Percentiles rank a stretch among this genome's conserved stretches.
These are phyloP conservation scores for Graptemys geographica DNA, from an alignment of 2,797 vertebrate genomes.

Conservation along the genomic window DNA sequence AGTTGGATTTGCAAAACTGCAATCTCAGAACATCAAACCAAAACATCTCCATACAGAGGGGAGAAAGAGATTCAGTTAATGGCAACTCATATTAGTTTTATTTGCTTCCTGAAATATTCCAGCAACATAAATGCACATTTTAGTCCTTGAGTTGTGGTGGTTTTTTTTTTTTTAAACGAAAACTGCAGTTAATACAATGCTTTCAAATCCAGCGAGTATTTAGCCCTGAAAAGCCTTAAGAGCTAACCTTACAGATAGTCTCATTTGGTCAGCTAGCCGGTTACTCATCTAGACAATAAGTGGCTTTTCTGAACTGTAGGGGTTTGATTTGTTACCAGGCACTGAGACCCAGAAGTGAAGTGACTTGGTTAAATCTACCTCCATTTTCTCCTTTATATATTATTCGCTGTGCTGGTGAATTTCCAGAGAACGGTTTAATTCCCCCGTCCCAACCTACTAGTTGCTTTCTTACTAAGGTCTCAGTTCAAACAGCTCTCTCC, in stretches of 20 bases:
- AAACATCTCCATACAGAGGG: slow-evolving; percentile 44
- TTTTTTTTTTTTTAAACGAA: slow-evolving; percentile 49
- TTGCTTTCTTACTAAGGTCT: background rate
- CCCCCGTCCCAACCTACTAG: background rate
- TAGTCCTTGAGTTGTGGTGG: background rate
- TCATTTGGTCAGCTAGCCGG: slow-evolving; percentile 22
- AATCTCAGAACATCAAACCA: slow-evolving; percentile 54
- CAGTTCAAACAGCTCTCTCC: no score
- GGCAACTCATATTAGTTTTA: slow-evolving; percentile 56
- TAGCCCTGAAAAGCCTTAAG: slow-evolving; percentile 47
- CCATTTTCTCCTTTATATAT: background rate
- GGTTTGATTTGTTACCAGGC: background rate
- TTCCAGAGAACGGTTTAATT: background rate
- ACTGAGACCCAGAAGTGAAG: background rate
- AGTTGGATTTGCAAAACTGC: slow-evolving; percentile 60
- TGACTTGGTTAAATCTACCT: background rate
- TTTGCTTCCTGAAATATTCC: slow-evolving; percentile 58
- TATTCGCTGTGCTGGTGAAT: background rate
- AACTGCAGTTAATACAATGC: slow-evolving; percentile 51
- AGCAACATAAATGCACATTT: slow-evolving; percentile 23
- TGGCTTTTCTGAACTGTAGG: accelerated
- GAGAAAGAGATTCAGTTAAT: slow-evolving; percentile 55
- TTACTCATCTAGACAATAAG: background rate
- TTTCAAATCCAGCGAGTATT: slow-evolving; percentile 44
- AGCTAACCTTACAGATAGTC: slow-evolving; percentile 42